phyloP scores from a whole-genome alignment of 2,113 vertebrate species.

The Caretta caretta region DNA sequence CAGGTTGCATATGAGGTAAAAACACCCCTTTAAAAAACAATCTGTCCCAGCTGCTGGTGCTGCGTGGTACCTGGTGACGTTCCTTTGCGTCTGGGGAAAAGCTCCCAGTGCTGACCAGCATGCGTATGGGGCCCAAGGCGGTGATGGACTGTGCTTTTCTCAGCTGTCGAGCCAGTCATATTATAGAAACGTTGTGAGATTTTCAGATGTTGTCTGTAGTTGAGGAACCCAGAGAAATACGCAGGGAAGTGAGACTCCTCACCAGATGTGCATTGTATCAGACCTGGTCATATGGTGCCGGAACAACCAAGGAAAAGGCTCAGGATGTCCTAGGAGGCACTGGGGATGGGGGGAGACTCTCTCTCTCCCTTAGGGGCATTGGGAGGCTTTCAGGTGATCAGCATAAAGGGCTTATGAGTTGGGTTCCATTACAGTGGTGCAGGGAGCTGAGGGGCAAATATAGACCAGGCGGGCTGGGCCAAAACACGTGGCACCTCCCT shows the following conservation, averaged over 20 bases:
- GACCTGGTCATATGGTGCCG: no score
- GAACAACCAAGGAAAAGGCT: neutral
- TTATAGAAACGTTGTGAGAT: accelerated
- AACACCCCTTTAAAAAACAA: accelerated
- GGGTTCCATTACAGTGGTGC: neutral
- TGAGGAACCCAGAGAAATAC: neutral
- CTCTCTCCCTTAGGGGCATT: neutral
- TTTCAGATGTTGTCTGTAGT: accelerated
- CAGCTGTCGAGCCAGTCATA: neutral
- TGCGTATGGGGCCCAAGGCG: neutral
- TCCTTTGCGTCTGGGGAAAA: neutral
- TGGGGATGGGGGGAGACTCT: neutral
- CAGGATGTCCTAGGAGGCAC: neutral
- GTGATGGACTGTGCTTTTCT: neutral
- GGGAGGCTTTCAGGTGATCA: neutral
- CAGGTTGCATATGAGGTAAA: conserved; percentile 87
- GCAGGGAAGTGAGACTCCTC: neutral
- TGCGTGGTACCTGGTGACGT: neutral
- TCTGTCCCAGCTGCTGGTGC: no score
- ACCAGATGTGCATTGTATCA: neutral
- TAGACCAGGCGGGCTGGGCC: no score
- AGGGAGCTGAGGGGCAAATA: neutral
- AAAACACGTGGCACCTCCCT: neutral
- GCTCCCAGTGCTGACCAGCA: neutral
- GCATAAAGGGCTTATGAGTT: neutral